phyloP scores from a whole-genome alignment of 2,113 vertebrate species.

The Piprites chloris region DNA sequence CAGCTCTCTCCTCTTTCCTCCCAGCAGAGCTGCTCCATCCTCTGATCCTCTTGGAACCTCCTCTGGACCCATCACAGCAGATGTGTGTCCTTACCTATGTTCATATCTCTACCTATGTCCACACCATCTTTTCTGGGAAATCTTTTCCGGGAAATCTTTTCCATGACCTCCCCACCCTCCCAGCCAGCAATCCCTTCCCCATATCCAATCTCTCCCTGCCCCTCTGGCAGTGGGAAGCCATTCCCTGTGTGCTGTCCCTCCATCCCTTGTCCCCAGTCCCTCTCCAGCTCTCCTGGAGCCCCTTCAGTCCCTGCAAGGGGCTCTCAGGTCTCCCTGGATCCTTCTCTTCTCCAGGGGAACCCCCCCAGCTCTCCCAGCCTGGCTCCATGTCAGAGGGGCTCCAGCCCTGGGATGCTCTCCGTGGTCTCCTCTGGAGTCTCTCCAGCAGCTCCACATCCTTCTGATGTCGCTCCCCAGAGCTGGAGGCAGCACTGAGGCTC shows the following conservation, averaged over 20 bases:
- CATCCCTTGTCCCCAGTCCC: neutral
- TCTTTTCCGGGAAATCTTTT: too few relatives aligned
- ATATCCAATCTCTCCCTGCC: neutral
- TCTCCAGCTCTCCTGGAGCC: neutral
- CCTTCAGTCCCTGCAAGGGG: neutral
- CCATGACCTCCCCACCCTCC: neutral
- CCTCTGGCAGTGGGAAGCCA: neutral
- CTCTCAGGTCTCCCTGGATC: neutral
- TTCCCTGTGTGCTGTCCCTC: neutral
- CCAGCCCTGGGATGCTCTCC: neutral
- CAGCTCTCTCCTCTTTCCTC: too few relatives aligned
- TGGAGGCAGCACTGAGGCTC: neutral
- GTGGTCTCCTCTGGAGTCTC: neutral
- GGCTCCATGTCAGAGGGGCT: neutral
- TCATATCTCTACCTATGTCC: too few relatives aligned
- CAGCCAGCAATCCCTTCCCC: neutral
- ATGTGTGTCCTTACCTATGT: too few relatives aligned
- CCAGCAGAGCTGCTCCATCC: too few relatives aligned
- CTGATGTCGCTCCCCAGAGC: fast-evolving
- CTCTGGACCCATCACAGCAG: too few relatives aligned
- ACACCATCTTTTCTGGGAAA: too few relatives aligned
- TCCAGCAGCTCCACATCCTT: fast-evolving
- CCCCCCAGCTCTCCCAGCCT: neutral
- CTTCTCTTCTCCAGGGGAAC: neutral
- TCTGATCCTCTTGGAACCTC: too few relatives aligned